These are phyloP conservation scores for Polyommatus iphigenia DNA, from an alignment of 2,888 invertebrate species.

Conservation along the genomic window DNA sequence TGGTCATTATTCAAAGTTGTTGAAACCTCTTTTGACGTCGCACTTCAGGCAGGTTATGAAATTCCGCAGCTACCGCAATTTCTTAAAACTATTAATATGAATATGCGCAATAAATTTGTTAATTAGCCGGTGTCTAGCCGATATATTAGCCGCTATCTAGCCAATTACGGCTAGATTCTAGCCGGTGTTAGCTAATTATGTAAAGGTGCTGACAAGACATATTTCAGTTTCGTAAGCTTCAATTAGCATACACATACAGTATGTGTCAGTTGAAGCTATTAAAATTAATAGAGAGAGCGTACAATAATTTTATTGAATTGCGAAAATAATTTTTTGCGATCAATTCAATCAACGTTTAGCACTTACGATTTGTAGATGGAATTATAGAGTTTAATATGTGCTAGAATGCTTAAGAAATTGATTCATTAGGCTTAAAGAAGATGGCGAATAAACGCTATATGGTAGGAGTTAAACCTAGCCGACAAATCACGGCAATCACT, in stretches of 20 bases:
- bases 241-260: neutral
- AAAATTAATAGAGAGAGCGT: neutral
- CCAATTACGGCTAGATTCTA: neutral
- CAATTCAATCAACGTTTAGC: too few relatives aligned
- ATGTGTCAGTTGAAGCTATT: neutral
- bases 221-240: neutral
- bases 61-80: neutral
- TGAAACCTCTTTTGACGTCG: neutral
- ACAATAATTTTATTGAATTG: neutral
- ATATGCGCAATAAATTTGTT: conserved; percentile 31
- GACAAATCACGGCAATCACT: too few relatives aligned
- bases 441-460: too few relatives aligned
- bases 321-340: neutral
- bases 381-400: too few relatives aligned
- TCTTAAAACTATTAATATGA: conserved; percentile 14
- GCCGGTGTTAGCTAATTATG: conserved; percentile 17
- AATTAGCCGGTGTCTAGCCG: conserved; percentile 39
- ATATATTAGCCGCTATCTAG: conserved; percentile 9
- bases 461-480: too few relatives aligned
- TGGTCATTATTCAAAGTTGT: neutral
- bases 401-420: too few relatives aligned
- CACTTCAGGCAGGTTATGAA: neutral
- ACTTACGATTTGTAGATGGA: too few relatives aligned
- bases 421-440: too few relatives aligned
- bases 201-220: conserved; percentile 20